These are phyloP conservation scores for Plebejus anna DNA, from an alignment of 2,888 invertebrate genomes.

Conservation along the genomic window DNA sequence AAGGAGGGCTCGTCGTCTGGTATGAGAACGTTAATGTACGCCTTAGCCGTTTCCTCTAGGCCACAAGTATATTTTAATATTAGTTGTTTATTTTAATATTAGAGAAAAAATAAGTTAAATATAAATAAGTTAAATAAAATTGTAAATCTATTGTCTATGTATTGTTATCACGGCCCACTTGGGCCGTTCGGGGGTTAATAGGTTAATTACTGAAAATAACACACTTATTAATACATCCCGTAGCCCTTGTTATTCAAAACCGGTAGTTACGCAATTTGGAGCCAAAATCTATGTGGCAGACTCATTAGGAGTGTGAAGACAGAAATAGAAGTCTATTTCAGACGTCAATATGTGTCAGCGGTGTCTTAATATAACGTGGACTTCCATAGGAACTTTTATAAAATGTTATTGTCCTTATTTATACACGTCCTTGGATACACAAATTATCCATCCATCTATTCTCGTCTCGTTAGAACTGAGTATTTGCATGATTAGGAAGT, in stretches of 20 bases:
- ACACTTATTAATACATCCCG: not conserved
- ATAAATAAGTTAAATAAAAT: too few species aligned
- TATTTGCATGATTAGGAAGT: not conserved
- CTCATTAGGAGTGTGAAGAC: conserved; percentile 65
- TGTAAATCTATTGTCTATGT: too few species aligned
- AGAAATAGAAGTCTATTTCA: conserved; percentile 67
- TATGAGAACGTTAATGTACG: too few species aligned
- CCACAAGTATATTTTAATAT: too few species aligned
- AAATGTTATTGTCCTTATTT: conserved; percentile 26
- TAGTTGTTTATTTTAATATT: too few species aligned
- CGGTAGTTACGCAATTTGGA: conserved; percentile 53
- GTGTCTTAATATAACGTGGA: conserved; percentile 54
- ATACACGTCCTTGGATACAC: conserved; percentile 23
- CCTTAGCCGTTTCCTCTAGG: too few species aligned
- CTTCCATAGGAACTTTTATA: conserved; percentile 28
- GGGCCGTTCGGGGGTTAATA: too few species aligned
- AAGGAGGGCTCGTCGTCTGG: too few species aligned
- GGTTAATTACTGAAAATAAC: not conserved
- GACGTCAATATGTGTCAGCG: conserved; percentile 73
- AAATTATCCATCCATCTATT: not conserved
- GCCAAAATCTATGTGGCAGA: conserved; percentile 57
- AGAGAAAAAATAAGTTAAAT: too few species aligned
- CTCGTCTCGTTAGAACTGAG: not conserved
- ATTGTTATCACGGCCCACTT: too few species aligned
- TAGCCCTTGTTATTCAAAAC: conserved; percentile 29